phyloP scores from a whole-genome alignment of 2,113 vertebrate species.

The Embiotoca jacksoni region DNA sequence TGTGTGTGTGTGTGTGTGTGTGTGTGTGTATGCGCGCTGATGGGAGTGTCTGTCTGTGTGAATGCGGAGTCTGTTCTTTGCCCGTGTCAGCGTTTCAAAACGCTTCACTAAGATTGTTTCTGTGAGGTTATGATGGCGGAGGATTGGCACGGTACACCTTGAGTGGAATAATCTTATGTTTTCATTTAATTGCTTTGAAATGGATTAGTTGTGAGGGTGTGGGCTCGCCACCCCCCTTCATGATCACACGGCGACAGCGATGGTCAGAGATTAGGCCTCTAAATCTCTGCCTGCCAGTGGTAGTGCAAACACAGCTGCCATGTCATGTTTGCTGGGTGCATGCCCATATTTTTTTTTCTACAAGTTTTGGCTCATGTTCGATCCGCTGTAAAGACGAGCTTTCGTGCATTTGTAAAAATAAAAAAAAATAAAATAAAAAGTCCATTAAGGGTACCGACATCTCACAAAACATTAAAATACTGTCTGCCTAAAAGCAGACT shows the following conservation, averaged over 20 bases:
- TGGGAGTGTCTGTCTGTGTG: constrained; percentile 31
- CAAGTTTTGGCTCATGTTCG: not conserved
- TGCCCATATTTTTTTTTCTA: not conserved
- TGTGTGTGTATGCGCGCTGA: constrained; percentile 38
- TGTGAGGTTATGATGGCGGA: constrained; percentile 34
- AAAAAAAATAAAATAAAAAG: not conserved
- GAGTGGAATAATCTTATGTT: constrained; percentile 55
- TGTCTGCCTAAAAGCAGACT: too few species aligned
- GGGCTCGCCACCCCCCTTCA: not conserved
- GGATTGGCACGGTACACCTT: constrained; percentile 44
- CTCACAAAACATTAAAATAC: not conserved
- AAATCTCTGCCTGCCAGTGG: not conserved
- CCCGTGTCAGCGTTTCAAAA: constrained; percentile 58
- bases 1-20: constrained; percentile 43
- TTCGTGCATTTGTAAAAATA: not conserved
- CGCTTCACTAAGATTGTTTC: constrained; percentile 42
- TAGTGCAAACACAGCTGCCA: not conserved
- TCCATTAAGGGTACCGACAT: not conserved
- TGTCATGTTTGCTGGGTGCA: not conserved
- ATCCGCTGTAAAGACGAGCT: not conserved
- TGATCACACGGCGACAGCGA: constrained; percentile 3
- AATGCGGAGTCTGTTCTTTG: constrained; percentile 29
- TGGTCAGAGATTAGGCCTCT: constrained; percentile 9
- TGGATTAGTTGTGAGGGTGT: constrained; percentile 52
- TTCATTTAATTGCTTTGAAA: constrained; percentile 67